These are phyloP conservation scores for Limosa lapponica DNA, from an alignment of 2,797 vertebrate genomes.

Conservation along the genomic window DNA sequence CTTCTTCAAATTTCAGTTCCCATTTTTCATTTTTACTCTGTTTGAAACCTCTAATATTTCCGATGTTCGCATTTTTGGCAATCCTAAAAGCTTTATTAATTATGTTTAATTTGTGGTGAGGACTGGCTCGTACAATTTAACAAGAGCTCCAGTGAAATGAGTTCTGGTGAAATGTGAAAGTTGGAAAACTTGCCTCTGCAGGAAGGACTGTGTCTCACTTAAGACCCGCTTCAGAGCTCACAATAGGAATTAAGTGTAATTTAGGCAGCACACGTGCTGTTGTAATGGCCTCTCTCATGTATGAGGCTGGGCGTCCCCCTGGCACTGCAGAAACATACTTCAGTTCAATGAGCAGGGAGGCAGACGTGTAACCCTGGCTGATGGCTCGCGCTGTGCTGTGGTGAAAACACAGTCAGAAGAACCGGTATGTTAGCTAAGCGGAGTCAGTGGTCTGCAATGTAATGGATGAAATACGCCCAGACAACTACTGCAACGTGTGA, in stretches of 20 bases:
- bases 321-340: not conserved
- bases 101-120: not conserved
- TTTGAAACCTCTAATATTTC: not conserved
- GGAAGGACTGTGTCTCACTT: not conserved
- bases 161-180: not conserved
- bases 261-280: not conserved
- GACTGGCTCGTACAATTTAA: not conserved
- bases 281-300: not conserved
- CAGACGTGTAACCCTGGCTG: not conserved
- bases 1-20: not conserved
- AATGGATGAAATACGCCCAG: not conserved
- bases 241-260: not conserved
- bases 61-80: not conserved
- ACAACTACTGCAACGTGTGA: not conserved
- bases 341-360: not conserved
- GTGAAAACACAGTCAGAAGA: not conserved
- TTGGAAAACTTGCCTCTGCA: not conserved
- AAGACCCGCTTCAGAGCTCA: not conserved
- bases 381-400: fast-evolving
- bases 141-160: not conserved
- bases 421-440: not conserved
- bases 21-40: not conserved
- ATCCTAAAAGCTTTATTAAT: not conserved
- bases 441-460: not conserved
- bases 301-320: not conserved